Evolutionary conservation across 2,797 vertebrate genomes (phyloP), one percentile per base, ranked within the genome.

Genomic region (Alca torda): DNA sequence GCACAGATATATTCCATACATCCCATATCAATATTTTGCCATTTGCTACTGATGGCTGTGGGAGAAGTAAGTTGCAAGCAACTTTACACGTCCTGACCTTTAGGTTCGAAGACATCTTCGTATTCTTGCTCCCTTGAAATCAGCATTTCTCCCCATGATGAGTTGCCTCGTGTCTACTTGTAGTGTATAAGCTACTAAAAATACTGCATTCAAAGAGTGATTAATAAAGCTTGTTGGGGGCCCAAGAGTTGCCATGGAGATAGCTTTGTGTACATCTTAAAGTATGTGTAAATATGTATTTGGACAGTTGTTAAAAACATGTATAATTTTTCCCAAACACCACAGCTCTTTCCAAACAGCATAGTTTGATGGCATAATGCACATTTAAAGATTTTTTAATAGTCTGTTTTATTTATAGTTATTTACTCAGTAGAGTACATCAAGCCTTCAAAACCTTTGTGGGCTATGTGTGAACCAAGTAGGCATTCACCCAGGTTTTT

Each of bases 231-330:
- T 95, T 95, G 46, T 91, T 95, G 96, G 75, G 75, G 90, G 83
- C 81, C 92, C 78, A 90, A 50, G 48, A 63, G 93, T 84, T 98
- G 80, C 94, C 95, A 97, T 76, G 79, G 96, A 94, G 74, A 97
- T 85, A 84, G 53, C 83, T 97, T 90, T 97, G 97, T 90, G 45
- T 96, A 97, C 85, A 86, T 88, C 82, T 96, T 92, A 97, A 97
- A 98, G 86, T 93, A 97, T 26, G 69, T 94, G 94, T 85, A 98
- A 98, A 97, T 95, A 98, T 91, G 72, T 88, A 96, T 97, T 97
- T 97, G 96, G 96, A 97, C 96, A 97, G 95, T 93, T 91, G 88
- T 90, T 96, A 95, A 96, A 98, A 98, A 96, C 96, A 97, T 31
- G 51, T 73, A 95, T 94, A 94, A 87, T 97, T 96, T 93, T 97